Evolutionary conservation across 2,113 vertebrate species (phyloP), one percentile per base, ranked within the genome.

Genomic region (Urocitellus parryii): DNA sequence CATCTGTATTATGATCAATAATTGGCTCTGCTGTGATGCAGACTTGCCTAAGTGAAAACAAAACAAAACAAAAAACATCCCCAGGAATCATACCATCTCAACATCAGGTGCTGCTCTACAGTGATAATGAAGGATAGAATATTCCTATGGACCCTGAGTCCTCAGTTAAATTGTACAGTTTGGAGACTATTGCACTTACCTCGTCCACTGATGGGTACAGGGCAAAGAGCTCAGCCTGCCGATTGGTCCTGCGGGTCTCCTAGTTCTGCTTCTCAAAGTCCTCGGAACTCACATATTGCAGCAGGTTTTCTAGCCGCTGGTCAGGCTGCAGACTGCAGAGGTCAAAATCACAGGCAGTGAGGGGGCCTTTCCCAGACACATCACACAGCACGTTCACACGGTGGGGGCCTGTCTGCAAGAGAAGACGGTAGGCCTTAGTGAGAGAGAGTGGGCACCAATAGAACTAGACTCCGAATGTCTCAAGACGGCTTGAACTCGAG

Each of bases 251-350:
- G 14, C 99, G 98, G 0, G 99, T 98, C 94, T 99, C 99, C 88
- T 99, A 99, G 0, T 99, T 99, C 68, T 99, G 98, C 97, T 98
- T 98, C 97, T 99, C 99, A 0, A 99, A 98, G 65, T 99, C 99
- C 83, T 99, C 99, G 0, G 98, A 95, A 8, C 97, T 99, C 97
- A 99, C 97, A 0, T 98, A 99, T 53, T 98, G 98, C 93, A 99
- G 98, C 85, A 99, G 98, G 72, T 98, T 98, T 45, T 99, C 99
- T 65, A 99, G 98, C 20, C 99, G 98, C 6, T 96, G 98, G 82
- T 99, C 99, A 0, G 99, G 99, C 96, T 98, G 99, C 95, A 99
- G 98, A 88, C 98, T 99, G 72, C 99, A 99, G 93, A 99, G 98
- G 98, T 99, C 98, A 0, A 99, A 99, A 97, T 99, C 99, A 0